phyloP scores from a whole-genome alignment of 2,797 vertebrate genomes.

The Takifugu rubripes region DNA sequence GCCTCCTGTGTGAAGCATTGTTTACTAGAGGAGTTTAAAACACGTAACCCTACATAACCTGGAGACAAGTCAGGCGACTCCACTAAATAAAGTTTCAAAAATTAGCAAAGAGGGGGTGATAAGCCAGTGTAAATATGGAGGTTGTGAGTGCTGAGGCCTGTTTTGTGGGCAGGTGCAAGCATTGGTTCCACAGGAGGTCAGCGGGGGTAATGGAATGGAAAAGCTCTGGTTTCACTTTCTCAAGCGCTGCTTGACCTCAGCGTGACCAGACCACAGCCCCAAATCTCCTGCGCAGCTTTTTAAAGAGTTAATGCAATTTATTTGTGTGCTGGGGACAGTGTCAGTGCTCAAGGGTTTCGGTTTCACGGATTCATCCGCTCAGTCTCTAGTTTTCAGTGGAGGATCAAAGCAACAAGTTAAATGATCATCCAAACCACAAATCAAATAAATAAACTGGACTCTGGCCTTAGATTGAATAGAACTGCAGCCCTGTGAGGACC shows the following conservation, averaged over 20 bases:
- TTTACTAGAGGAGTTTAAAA: conserved; percentile 18
- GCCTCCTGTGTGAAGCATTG: conserved; percentile 8
- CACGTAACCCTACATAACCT: conserved; percentile 8
- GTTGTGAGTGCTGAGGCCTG: conserved; percentile 22
- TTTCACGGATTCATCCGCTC: too few species aligned
- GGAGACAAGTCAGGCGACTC: conserved; percentile 18
- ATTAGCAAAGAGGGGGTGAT: conserved; percentile 1
- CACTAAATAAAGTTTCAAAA: conserved; percentile 22
- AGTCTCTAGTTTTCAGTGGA: too few species aligned
- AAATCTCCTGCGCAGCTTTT: conserved; percentile 4
- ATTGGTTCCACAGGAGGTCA: conserved; percentile 25
- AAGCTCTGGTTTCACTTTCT: conserved; percentile 58
- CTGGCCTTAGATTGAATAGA: too few species aligned
- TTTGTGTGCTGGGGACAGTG: not conserved
- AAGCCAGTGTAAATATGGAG: conserved; percentile 13
- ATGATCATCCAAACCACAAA: too few species aligned
- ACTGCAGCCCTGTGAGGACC: too few species aligned
- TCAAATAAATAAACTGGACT: too few species aligned
- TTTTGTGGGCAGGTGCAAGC: conserved; percentile 19
- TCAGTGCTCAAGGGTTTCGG: too few species aligned
- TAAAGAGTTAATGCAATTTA: not conserved
- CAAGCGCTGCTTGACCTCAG: conserved; percentile 42
- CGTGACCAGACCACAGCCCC: conserved; percentile 28
- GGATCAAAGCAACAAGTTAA: too few species aligned
- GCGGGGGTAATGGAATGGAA: conserved; percentile 24